Conservation (phyloP, 2,113 vertebrate genomes). For the Todiramphus chloris region DNA sequence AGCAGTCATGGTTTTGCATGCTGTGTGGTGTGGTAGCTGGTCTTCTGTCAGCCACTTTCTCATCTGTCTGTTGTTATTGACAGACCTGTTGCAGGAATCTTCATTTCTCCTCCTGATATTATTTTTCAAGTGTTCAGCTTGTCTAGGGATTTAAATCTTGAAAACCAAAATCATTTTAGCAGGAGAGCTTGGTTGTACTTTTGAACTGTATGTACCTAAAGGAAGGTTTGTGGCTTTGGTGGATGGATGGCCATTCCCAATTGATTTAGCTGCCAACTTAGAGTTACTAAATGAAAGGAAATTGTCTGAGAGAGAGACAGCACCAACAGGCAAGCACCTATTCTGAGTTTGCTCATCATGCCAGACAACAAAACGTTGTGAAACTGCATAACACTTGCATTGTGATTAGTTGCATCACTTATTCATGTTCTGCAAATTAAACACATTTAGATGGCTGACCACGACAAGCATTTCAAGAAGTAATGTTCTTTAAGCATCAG, state of each 20-base stretch:
- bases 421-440: constrained; percentile 18
- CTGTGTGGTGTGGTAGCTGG: background rate
- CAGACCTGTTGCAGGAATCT: background rate
- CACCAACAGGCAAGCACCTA: background rate
- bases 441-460: background rate
- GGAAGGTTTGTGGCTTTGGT: background rate
- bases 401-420: constrained; percentile 25
- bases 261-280: background rate
- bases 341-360: background rate
- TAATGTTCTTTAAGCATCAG: background rate
- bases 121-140: background rate
- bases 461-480: constrained; percentile 26
- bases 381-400: background rate
- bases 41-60: background rate
- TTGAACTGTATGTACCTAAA: background rate
- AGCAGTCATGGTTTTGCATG: background rate
- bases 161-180: background rate
- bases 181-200: background rate
- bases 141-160: background rate
- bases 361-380: constrained; percentile 1
- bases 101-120: background rate
- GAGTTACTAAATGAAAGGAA: constrained; percentile 20
- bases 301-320: background rate
- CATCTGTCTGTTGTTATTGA: background rate
- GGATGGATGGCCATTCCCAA: background rate